Conservation (phyloP, 2,113 vertebrate species). For the Corvus cornix region DNA sequence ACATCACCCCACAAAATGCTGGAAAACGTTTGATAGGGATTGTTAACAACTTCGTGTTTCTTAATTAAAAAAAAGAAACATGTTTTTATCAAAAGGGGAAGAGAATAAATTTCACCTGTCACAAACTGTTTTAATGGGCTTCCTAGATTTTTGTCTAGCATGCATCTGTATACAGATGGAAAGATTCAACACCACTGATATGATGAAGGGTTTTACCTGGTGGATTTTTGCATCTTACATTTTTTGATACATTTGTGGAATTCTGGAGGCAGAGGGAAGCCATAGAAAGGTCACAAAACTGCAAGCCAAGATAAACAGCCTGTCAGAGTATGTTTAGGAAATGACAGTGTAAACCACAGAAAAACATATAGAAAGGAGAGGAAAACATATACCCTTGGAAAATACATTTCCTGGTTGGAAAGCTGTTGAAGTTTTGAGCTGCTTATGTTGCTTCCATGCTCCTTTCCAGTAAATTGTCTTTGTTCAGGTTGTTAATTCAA, state of each 20-base stretch:
- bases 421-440: background rate
- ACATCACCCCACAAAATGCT: background rate
- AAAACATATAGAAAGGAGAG: background rate
- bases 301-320: conserved; percentile 19
- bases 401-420: background rate
- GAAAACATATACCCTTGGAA: background rate
- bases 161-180: background rate
- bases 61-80: background rate
- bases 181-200: background rate
- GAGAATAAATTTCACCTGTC: background rate
- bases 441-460: background rate
- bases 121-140: background rate
- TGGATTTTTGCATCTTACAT: background rate
- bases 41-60: background rate
- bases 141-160: background rate
- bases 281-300: background rate
- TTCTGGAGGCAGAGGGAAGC: background rate
- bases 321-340: conserved; percentile 25
- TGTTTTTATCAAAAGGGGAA: background rate
- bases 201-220: background rate
- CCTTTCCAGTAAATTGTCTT: background rate
- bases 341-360: background rate
- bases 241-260: background rate
- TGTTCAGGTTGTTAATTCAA: background rate
- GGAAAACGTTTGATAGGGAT: background rate